Base-by-base conservation (phyloP, 2,888 invertebrate genomes). In the Dioctria linearis region DNA sequence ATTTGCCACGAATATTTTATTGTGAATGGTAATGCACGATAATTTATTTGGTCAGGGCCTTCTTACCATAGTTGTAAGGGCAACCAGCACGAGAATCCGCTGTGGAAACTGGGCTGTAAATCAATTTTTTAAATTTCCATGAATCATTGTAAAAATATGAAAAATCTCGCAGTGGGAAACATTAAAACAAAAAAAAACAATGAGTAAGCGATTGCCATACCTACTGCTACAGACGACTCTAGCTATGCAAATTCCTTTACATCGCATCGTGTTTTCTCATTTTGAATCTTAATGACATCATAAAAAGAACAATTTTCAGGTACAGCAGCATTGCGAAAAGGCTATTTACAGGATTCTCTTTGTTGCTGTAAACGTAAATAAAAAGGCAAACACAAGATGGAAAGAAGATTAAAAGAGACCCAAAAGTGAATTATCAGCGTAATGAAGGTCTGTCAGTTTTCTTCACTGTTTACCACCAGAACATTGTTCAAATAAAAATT, bases 1-100 rank as follows among this genome's bases (percentile, higher is more conserved):
- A 76, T 76, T 76, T 76, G 76, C 76, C 63, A 76, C 63, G 63
- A 76, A 76, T 63, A 76, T 76, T 76, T 76, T 76, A 76, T 76
- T 76, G 61, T 76, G 76, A 63, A 49, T 63, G 76, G 63, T 76
- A 46, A 63, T 76, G 76, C 59, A 42, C 73, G 73, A 57, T 73
- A 73, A 73, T 73, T 73, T 73, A 73, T 73, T 73, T 73, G 42
- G 59, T 13, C 54, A 57, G 73, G 40, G 39, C 71, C 54, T 37
- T 6, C 49, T 42, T 65, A 42, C 42, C 40, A 65, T 46, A 13
- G 25, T 39, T n/a, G 57, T 69, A 51, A 37, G 49, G 69, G 66
- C 51, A 49, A 51, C 69, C 69, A 37, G 69, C 5, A 42, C 69
- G 39, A 11, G 46, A 9, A 67, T 67, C n/a, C 54, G 54, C 54